A percentile compares a stretch with the other conserved stretches of the same genome.
These are phyloP conservation scores for Lophius piscatorius DNA, from an alignment of 2,113 vertebrate species.

Conservation along the genomic window DNA sequence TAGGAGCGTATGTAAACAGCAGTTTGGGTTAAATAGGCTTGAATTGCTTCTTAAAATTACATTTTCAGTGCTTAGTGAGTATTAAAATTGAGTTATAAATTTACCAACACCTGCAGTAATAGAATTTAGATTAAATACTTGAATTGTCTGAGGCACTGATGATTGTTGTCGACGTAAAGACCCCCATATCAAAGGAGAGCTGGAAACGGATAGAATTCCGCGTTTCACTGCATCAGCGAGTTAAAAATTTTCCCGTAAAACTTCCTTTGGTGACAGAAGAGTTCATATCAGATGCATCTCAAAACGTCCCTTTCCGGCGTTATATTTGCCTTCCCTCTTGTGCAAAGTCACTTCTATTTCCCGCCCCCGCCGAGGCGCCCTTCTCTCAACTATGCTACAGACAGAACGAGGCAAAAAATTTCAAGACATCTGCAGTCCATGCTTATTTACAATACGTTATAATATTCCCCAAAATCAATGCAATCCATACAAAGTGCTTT, in stretches of 20 bases:
- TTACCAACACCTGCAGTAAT: conserved; percentile 69
- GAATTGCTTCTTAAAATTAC: conserved; percentile 58
- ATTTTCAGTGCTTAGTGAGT: conserved; percentile 69
- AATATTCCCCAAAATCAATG: conserved; percentile 64
- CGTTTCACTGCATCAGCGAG: conserved; percentile 78
- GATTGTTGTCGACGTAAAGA: conserved; percentile 68
- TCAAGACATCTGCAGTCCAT: conserved; percentile 71
- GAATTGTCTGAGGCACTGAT: conserved; percentile 78
- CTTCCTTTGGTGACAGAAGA: conserved; percentile 61
- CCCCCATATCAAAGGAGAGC: conserved; percentile 61
- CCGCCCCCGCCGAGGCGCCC: conserved; percentile 39
- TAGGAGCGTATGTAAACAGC: conserved; percentile 73
- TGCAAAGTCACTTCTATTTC: conserved; percentile 62
- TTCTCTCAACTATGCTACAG: conserved; percentile 63
- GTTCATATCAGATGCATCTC: conserved; percentile 39
- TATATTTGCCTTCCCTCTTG: conserved; percentile 46
- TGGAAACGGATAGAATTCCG: conserved; percentile 51
- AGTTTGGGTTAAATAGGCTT: conserved; percentile 66
- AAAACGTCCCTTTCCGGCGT: conserved; percentile 29
- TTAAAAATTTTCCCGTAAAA: conserved; percentile 65
- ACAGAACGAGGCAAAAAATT: conserved; percentile 73
- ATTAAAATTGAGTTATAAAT: conserved; percentile 74
- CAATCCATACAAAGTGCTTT: conserved; percentile 80
- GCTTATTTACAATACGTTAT: conserved; percentile 72
- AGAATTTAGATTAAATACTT: conserved; percentile 70